These are phyloP conservation scores for Aporophyla nigra DNA, from an alignment of 2,888 invertebrate genomes.

Conservation along the genomic window DNA sequence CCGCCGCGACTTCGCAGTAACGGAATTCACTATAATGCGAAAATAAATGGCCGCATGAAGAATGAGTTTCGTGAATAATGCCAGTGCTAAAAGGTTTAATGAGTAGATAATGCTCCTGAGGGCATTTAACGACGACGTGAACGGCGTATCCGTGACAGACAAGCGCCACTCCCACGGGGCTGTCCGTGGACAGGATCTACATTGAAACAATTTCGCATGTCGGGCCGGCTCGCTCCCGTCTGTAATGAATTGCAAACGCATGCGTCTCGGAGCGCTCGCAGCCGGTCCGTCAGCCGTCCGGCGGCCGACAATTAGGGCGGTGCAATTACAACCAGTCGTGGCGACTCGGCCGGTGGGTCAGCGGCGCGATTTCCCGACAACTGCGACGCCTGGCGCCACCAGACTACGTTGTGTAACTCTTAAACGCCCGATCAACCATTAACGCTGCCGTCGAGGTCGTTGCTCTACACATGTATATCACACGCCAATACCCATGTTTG, in stretches of 20 bases:
- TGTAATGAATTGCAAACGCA: constrained; percentile 86
- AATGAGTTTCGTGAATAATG: constrained; percentile 70
- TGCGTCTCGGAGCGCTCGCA: constrained; percentile 73
- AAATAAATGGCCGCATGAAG: constrained; percentile 68
- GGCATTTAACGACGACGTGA: constrained; percentile 80
- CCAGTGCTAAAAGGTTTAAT: constrained; percentile 64
- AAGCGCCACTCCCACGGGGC: constrained; percentile 77
- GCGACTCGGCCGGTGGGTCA: constrained; percentile 88
- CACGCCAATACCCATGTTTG: constrained; percentile 73
- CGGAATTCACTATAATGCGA: constrained; percentile 73
- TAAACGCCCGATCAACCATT: constrained; percentile 83
- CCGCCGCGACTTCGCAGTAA: constrained; percentile 70
- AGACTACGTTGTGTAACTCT: constrained; percentile 85
- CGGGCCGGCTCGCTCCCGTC: constrained; percentile 74
- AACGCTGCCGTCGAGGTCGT: constrained; percentile 84
- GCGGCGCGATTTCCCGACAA: constrained; percentile 87
- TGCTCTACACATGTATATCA: constrained; percentile 81
- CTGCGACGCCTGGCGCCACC: constrained; percentile 86
- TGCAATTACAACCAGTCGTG: constrained; percentile 85
- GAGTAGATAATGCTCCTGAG: constrained; percentile 67
- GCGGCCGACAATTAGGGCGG: constrained; percentile 86
- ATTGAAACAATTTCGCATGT: constrained; percentile 87
- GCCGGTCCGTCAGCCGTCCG: constrained; percentile 80
- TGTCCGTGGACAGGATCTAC: constrained; percentile 82
- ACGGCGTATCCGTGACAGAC: constrained; percentile 79